These are phyloP conservation scores for Sycophila texana DNA, from an alignment of 2,888 invertebrate species.

Conservation along the genomic window DNA sequence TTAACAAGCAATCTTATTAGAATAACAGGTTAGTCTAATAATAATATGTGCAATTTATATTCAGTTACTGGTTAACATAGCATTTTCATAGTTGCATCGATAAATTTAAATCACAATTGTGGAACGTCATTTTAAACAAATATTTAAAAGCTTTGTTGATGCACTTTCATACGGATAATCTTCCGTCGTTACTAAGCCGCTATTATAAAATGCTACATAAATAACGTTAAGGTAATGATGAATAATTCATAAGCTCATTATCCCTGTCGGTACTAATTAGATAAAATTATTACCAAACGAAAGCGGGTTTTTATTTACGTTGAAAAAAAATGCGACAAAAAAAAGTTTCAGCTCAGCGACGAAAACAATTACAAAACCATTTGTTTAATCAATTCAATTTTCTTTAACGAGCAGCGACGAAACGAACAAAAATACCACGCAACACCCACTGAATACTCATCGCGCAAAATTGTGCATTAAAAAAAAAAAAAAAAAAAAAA, in stretches of 20 bases:
- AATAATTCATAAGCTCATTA: not conserved
- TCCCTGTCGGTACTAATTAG: not conserved
- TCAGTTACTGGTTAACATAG: conserved; percentile 3
- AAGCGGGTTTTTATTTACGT: not conserved
- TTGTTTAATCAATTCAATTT: no score
- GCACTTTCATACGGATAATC: no score
- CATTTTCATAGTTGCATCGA: not conserved
- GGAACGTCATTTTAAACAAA: not conserved
- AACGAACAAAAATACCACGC: no score
- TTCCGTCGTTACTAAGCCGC: no score
- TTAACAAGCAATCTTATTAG: conserved; percentile 48
- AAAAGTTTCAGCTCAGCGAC: not conserved
- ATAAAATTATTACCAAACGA: not conserved
- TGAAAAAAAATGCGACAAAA: not conserved
- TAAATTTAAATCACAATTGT: conserved; percentile 4
- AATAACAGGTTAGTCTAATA: conserved; percentile 40
- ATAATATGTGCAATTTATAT: conserved; percentile 22
- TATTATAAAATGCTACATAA: no score
- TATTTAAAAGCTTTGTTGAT: no score
- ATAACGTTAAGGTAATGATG: not conserved
- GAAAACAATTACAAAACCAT: no score
- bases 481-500: no score
- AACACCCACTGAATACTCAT: no score
- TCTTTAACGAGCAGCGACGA: no score
- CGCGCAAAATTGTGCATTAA: no score